Evolutionary conservation across 2,888 invertebrate species (phyloP).

Genomic region (Spatulosminthurus flaviceps): DNA sequence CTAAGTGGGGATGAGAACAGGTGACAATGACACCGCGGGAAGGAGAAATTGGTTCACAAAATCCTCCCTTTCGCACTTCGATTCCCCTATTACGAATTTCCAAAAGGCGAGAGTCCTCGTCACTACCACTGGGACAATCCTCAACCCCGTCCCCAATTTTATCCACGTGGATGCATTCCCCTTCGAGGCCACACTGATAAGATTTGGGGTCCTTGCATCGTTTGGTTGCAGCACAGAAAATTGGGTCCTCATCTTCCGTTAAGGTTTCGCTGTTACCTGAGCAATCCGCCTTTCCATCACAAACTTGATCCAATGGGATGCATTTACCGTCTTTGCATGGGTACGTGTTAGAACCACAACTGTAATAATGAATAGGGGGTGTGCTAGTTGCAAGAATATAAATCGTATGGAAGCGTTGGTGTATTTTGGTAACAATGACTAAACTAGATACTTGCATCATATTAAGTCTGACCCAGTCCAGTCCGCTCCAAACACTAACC

Average conservation of each 20-base stretch:
- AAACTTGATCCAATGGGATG: constrained; percentile 26
- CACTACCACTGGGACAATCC: constrained; percentile 39
- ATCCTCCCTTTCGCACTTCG: too few species aligned
- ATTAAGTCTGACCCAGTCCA: constrained; percentile 14
- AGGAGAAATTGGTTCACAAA: neutral
- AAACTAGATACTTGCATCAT: neutral
- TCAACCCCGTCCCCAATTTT: neutral
- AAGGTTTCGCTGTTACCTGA: neutral
- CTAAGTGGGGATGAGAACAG: neutral
- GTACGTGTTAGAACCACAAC: constrained; percentile 22
- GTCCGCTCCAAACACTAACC: neutral
- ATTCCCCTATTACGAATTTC: neutral
- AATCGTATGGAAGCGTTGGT: neutral
- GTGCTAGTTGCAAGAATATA: neutral
- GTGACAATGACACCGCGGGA: constrained; percentile 8
- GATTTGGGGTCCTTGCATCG: neutral
- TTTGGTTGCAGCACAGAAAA: constrained; percentile 35
- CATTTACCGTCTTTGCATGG: constrained; percentile 37
- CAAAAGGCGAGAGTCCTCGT: constrained; percentile 24
- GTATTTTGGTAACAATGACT: neutral
- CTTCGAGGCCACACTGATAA: constrained; percentile 39
- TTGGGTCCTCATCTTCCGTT: constrained; percentile 35
- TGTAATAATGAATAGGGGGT: neutral
- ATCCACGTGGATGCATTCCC: constrained; percentile 21
- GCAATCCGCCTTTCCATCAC: constrained; percentile 35